Evolutionary conservation across 2,113 vertebrate genomes (phyloP).

Genomic region (Dryoscopus gambensis): DNA sequence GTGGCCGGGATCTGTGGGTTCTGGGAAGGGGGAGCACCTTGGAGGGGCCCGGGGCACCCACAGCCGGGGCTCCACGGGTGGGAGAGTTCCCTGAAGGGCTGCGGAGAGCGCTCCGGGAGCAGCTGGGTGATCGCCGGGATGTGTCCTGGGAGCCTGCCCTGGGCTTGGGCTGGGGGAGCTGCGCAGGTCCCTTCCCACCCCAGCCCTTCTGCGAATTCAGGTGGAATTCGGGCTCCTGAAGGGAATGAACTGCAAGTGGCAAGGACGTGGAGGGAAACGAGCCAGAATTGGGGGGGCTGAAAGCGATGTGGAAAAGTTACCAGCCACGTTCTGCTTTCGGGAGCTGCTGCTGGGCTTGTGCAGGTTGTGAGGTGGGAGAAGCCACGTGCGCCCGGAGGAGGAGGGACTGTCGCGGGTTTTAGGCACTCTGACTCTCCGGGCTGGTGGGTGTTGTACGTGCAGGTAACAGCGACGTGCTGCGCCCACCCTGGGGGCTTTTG

Average conservation of each 20-base stretch:
- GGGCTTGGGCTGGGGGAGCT: background rate
- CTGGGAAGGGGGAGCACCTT: background rate
- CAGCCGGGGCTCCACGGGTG: background rate
- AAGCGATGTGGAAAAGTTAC: fast-evolving
- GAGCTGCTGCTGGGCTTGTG: background rate
- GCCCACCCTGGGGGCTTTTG: background rate
- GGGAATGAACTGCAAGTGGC: fast-evolving
- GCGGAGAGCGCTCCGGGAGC: background rate
- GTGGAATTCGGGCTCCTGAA: background rate
- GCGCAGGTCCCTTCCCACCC: background rate
- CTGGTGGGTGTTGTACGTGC: background rate
- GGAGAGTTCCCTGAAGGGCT: background rate
- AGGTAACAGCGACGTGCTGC: fast-evolving
- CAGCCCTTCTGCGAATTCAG: fast-evolving
- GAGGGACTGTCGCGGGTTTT: fast-evolving
- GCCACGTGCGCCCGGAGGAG: fast-evolving
- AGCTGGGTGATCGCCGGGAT: fast-evolving
- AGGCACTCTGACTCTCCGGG: fast-evolving
- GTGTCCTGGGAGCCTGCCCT: background rate
- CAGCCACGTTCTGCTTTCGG: fast-evolving
- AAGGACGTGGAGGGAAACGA: background rate
- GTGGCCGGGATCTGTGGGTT: background rate
- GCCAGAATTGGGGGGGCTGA: background rate
- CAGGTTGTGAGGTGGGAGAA: fast-evolving
- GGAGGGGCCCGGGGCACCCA: background rate